Evolutionary conservation across 2,797 vertebrate genomes (phyloP), one percentile per base, ranked within the genome.

Genomic region (Rhodeus uyekii): DNA sequence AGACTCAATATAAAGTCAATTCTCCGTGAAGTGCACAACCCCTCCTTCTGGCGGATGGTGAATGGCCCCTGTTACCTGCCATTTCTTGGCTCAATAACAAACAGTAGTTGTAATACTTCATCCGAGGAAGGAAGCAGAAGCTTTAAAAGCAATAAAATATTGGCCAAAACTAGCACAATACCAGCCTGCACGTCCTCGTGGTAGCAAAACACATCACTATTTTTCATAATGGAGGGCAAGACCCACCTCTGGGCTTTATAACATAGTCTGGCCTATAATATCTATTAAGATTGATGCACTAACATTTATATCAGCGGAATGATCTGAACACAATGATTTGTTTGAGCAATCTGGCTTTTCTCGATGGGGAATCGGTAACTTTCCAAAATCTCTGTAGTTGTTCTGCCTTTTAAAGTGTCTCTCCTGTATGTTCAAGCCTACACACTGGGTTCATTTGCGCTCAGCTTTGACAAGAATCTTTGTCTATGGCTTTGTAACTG

Each of bases 1-100:
- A 75, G 84, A 88, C 74, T 82, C 84, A 87, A 87, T 87, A 88
- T 88, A 82, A 88, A 88, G 86, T 83, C 81, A 85, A 86, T 88
- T 84, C 87, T 85, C 84, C 84, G 55, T 88, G 86, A 87, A 88
- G 88, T 76, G 80, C 81, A 63, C 73, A 73, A 85, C 85, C 80
- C 80, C 80, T 82, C 80, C 85, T 83, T 74, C 63, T 38, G 78
- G 73, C 39, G 19, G 67, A 79, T 34, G 61, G 68, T 83, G 87
- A 71, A 83, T 82, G 71, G 73, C 83, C 72, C 75, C 85, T 84
- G 84, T 85, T 87, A 86, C 86, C 86, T 83, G 86, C 44, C 64
- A 82, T 74, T 72, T 67, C 73, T 83, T 87, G 88, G 86, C 87
- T 76, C 67, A 12, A 78, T 78, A 85, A 88, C 85, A 89, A 86